phyloP scores from a whole-genome alignment of 23 tunicate species.

The Trididemnum nubilum region DNA sequence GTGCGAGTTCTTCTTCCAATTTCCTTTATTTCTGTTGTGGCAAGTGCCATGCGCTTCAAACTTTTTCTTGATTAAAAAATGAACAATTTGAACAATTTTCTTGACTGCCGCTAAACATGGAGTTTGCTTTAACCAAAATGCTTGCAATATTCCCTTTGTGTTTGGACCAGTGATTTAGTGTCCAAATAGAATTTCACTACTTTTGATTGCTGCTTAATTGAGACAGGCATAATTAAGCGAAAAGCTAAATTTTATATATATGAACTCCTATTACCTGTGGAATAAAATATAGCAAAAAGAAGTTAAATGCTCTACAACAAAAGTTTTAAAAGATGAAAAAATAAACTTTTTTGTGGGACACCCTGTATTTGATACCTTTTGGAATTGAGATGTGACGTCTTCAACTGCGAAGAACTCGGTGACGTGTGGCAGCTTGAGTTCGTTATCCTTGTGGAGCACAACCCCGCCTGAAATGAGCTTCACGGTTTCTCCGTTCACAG shows the following conservation, averaged over 20 bases:
- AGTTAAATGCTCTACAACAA: background rate
- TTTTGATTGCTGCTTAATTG: background rate
- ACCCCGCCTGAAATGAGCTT: slow-evolving; percentile 90
- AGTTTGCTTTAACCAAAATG: background rate
- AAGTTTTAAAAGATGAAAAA: background rate
- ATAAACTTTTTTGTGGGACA: background rate
- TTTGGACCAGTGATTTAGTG: background rate
- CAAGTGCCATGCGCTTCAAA: background rate
- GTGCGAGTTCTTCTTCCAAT: background rate
- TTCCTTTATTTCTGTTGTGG: background rate
- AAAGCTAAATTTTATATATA: background rate
- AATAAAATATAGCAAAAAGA: too few species aligned
- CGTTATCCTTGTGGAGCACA: slow-evolving; percentile 68
- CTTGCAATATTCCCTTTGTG: background rate
- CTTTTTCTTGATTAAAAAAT: too few species aligned
- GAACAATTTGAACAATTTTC: background rate
- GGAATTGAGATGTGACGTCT: slow-evolving; percentile 84
- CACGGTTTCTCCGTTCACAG: slow-evolving; percentile 75
- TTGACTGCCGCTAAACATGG: background rate
- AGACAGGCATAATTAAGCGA: background rate
- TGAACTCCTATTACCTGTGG: background rate
- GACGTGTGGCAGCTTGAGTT: slow-evolving; percentile 77
- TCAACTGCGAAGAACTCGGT: slow-evolving; percentile 85
- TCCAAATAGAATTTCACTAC: background rate
- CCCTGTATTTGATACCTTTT: slow-evolving; percentile 80